Evolutionary conservation across 2,888 invertebrate species (phyloP).

Genomic region (Andrena fulva): DNA sequence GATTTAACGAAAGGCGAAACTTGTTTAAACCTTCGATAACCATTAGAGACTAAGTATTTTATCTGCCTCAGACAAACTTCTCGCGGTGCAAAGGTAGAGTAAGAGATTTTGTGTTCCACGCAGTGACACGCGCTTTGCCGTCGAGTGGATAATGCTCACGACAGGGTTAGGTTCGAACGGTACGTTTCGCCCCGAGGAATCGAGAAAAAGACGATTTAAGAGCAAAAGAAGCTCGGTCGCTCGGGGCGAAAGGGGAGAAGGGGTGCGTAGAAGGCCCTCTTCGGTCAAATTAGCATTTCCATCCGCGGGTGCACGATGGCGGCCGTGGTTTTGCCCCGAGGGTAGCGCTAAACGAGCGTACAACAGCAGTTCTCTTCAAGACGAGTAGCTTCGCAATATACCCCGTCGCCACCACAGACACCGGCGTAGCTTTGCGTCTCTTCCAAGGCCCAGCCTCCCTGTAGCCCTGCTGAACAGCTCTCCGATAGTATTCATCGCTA

Average conservation of each 20-base stretch:
- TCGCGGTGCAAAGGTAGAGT: no score
- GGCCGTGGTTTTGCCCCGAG: constrained; percentile 70
- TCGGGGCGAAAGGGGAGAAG: constrained; percentile 50
- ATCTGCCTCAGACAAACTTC: no score
- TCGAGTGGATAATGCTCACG: constrained; percentile 9
- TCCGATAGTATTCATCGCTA: constrained; percentile 13
- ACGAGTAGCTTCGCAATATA: constrained; percentile 74
- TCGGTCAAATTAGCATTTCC: constrained; percentile 78
- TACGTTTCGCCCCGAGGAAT: constrained; percentile 44
- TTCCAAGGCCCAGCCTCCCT: not conserved
- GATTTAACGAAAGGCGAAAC: no score
- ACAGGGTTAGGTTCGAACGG: constrained; percentile 42
- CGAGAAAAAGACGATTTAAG: constrained; percentile 55
- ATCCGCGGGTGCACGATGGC: constrained; percentile 74
- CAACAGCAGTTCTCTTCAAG: constrained; percentile 72
- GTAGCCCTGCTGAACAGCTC: not conserved
- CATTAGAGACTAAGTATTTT: no score
- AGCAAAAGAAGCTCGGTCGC: constrained; percentile 49
- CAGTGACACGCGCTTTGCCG: not conserved
- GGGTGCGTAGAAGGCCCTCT: constrained; percentile 63
- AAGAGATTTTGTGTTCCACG: not conserved
- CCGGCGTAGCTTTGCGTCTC: constrained; percentile 29
- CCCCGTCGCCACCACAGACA: constrained; percentile 57
- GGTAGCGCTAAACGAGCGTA: constrained; percentile 74
- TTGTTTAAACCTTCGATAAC: no score